Evolutionary conservation across 2,113 vertebrate species (phyloP), one percentile per base, ranked within the genome.

Genomic region (Pipa parva): DNA sequence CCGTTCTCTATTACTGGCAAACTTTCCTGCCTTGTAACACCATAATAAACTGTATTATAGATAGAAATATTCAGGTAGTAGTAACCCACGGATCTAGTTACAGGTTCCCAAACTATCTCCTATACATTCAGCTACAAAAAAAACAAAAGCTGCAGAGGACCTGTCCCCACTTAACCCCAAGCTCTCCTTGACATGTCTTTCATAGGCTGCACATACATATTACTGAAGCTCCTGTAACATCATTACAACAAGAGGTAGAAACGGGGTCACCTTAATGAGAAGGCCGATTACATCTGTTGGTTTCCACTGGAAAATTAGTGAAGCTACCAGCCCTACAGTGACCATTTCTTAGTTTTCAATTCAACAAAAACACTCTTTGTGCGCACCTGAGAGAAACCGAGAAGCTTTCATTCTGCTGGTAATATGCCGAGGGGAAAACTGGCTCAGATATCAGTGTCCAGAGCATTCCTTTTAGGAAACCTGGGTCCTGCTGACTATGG

Each of bases 351-450:
- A 57, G 71, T 74, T 63, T 62, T 20, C 22, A 27, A 61, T 20
- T 15, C 71, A 73, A 86, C 81, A 87, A 86, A 54, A 72, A 64
- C 24, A 36, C 39, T 39, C 79, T 82, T 85, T 86, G 84, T 82
- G 75, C 61, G 25, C 60, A 80, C 74, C 77, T 63, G 63, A 78
- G 73, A 75, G 79, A 85, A 88, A 87, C 78, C 51, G 74, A 88
- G 78, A 81, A 54, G 60, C 78, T 75, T 80, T 73, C 80, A 78
- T 83, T 78, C 74, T 76, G 74, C 75, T 81, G 78, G 78, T 80
- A 81, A 81, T 84, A 77, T 71, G 75, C 66, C 60, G 25, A 73
- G 68, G 56, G 68, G 71, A 76, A 72, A 75, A 59, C 51, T 42
- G 50, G 70, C 54, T 74, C 74, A 51, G 51, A 24, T 72, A 72